Base-by-base conservation (phyloP, 2,797 vertebrate genomes). In the Labeo calbasu region DNA sequence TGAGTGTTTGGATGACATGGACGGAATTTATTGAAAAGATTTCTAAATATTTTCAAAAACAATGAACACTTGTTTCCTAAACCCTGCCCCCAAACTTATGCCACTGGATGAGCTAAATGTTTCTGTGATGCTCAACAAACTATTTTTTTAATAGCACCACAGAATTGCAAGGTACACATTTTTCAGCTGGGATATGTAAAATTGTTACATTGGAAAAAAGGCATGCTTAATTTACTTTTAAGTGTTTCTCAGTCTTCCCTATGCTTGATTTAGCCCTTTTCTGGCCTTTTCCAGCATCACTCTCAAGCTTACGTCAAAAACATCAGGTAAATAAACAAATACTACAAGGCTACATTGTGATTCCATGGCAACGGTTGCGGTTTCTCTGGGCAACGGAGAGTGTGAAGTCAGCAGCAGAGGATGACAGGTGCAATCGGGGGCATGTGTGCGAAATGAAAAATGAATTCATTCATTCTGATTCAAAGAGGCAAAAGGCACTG, bases 281-380 rank as follows among this genome's bases (percentile, higher is more conserved):
- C 81, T 28, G 59, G 17, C 28, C 28, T 71, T 48, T 46, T 4
- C 14, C 81, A 76, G 66, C 80, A 77, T 85, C 86, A 79, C 77
- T 76, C 72, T 69, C 13, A 50, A 17, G 13, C 78, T 86, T 77
- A 84, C 83, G 83, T 87, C 83, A 88, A 73, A 84, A 59, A 36
- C 12, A 63, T 61, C n/a, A 77, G 46, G 63, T 85, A 86, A 88
- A 88, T 86, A 88, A 83, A 79, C 84, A 89, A 83, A 82, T 81
- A 77, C 72, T 66, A 19, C 68, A 87, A 40, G 14, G 75, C 53
- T 63, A 14, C 23, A 11, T 72, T 65, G 78, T 43, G 86, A 71
- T 88, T 55, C 83, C 86, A 88, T 89, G 81, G 88, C 81, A 85
- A 88, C 89, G 2, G 81, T 59, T 70, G 70, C 77, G 23, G 81